Conservation (phyloP, 2,797 vertebrate species). For the Fringilla coelebs region DNA sequence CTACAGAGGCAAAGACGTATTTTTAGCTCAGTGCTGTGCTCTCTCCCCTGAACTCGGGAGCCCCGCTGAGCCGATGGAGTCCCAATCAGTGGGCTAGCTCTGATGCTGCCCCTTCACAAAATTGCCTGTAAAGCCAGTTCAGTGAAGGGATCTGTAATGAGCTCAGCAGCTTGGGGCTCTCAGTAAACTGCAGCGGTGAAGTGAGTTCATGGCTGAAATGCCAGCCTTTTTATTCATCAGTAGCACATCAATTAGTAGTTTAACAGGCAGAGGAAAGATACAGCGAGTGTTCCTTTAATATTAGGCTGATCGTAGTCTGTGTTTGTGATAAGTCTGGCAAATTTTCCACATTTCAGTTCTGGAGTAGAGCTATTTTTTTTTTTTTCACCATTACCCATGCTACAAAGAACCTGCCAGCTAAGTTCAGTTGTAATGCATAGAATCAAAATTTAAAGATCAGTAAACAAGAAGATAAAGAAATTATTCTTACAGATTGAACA, state of each 20-base stretch:
- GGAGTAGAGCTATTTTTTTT: neutral
- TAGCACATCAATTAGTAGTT: constrained; percentile 58
- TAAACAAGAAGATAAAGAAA: neutral
- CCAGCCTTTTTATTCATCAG: constrained; percentile 41
- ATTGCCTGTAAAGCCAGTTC: constrained; percentile 69
- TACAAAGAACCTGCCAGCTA: neutral
- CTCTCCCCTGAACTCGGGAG: constrained; percentile 60
- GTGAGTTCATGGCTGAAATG: constrained; percentile 49
- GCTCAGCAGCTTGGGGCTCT: constrained; percentile 48
- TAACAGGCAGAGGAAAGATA: constrained; percentile 21
- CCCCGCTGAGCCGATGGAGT: constrained; percentile 73
- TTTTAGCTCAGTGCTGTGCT: constrained; percentile 58
- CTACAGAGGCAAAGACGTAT: constrained; percentile 39
- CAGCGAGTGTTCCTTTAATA: constrained; percentile 6
- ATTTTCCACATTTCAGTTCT: neutral
- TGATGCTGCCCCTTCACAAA: constrained; percentile 73
- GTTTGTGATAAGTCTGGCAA: neutral
- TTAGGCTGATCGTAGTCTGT: neutral
- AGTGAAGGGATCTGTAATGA: constrained; percentile 70
- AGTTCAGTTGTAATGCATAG: neutral
- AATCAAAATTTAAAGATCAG: neutral
- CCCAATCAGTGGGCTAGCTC: constrained; percentile 75
- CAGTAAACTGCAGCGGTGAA: constrained; percentile 15
- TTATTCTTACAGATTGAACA: neutral
- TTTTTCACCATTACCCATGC: neutral